phyloP scores from a whole-genome alignment of 1,140 invertebrate species.

The Chrysoperla carnea region DNA sequence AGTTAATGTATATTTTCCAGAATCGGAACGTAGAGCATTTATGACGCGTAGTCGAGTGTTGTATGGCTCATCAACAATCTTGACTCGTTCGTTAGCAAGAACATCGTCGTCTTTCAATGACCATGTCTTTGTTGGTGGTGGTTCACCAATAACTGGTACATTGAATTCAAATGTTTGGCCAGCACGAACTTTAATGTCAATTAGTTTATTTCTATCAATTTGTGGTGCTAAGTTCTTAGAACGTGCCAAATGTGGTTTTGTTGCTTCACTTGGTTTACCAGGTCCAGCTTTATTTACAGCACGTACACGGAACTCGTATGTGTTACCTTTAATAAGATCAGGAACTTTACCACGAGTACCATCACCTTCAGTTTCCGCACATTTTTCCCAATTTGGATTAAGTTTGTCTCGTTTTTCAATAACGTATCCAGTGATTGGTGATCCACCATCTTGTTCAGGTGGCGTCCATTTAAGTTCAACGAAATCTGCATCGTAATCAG shows the following conservation, averaged over 20 bases:
- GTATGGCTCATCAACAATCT: conserved; percentile 70
- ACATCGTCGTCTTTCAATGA: conserved; percentile 62
- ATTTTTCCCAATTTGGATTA: conserved; percentile 73
- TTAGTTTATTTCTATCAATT: conserved; percentile 85
- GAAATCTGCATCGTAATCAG: conserved; percentile 83
- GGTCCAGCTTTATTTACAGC: conserved; percentile 91
- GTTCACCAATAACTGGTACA: conserved; percentile 86
- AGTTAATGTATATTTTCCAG: conserved; percentile 75
- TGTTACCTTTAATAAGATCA: conserved; percentile 77
- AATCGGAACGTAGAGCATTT: conserved; percentile 77
- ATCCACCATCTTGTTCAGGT: conserved; percentile 72
- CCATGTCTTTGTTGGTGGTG: conserved; percentile 89
- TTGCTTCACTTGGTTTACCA: conserved; percentile 77
- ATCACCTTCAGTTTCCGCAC: conserved; percentile 68
- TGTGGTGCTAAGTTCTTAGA: conserved; percentile 81
- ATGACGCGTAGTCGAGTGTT: conserved; percentile 72
- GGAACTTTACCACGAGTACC: conserved; percentile 66
- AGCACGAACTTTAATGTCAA: conserved; percentile 81
- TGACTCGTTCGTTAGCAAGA: conserved; percentile 63
- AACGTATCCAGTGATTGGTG: conserved; percentile 79
- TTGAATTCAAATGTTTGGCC: conserved; percentile 88
- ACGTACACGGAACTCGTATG: conserved; percentile 84
- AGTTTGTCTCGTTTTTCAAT: conserved; percentile 94
- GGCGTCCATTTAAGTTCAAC: conserved; percentile 90
- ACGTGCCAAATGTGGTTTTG: conserved; percentile 73